phyloP scores from a whole-genome alignment of 1,140 invertebrate genomes.

The Macrosteles quadrilineatus region DNA sequence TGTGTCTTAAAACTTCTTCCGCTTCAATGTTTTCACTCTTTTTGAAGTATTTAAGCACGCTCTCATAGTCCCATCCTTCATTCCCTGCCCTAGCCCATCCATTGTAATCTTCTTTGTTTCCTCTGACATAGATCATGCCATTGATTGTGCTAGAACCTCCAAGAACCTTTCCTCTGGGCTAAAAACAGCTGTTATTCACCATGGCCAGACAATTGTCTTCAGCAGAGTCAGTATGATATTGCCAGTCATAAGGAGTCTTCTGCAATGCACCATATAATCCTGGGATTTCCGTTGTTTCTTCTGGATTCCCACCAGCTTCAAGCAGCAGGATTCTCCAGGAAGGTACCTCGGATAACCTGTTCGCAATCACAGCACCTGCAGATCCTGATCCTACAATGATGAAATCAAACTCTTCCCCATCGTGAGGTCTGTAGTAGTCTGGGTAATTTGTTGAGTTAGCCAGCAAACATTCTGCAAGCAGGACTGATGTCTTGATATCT shows the following conservation, averaged over 20 bases:
- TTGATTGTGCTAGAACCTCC: slow-evolving; percentile 93
- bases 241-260: slow-evolving; percentile 84
- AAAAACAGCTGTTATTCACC: slow-evolving; percentile 54
- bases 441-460: not conserved
- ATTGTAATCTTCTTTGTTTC: slow-evolving; percentile 88
- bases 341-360: slow-evolving; percentile 74
- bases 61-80: slow-evolving; percentile 84
- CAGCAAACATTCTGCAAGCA: slow-evolving; percentile 7
- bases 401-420: slow-evolving; percentile 67
- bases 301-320: slow-evolving; percentile 81
- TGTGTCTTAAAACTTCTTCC: slow-evolving; percentile 39
- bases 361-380: slow-evolving; percentile 87
- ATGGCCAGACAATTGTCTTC: slow-evolving; percentile 56
- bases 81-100: slow-evolving; percentile 85
- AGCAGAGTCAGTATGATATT: slow-evolving; percentile 80
- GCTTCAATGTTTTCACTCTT: slow-evolving; percentile 72
- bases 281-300: slow-evolving; percentile 74
- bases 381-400: slow-evolving; percentile 85
- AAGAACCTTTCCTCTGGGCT: slow-evolving; percentile 79
- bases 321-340: slow-evolving; percentile 78
- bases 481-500: not conserved
- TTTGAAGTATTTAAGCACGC: slow-evolving; percentile 83
- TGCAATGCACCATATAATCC: slow-evolving; percentile 72
- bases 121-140: slow-evolving; percentile 93
- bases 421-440: not conserved